Conservation (phyloP, 2,888 invertebrate species). For the Cyrtodaria siliqua region DNA sequence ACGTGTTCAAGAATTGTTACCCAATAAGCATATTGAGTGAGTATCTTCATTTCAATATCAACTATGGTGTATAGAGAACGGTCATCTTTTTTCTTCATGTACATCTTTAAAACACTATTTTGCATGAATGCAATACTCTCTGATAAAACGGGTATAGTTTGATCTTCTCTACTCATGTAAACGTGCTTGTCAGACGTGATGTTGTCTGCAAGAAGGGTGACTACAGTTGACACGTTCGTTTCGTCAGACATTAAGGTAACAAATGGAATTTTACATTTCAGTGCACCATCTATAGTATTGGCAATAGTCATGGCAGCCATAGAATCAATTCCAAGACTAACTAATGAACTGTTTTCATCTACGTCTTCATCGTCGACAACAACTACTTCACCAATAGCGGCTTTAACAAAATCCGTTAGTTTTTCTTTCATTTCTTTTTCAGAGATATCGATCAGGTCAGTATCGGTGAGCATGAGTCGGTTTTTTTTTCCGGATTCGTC, state of each 20-base stretch:
- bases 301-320: conserved; percentile 15
- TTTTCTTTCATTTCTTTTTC: not conserved
- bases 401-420: not conserved
- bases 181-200: not conserved
- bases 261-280: conserved; percentile 9
- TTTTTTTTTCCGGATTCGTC: too few relatives aligned
- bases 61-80: not conserved
- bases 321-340: conserved; percentile 8
- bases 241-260: not conserved
- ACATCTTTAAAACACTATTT: not conserved
- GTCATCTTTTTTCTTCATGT: not conserved
- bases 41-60: conserved; percentile 2
- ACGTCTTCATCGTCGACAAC: not conserved
- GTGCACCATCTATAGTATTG: conserved; percentile 4
- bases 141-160: not conserved
- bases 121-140: conserved; percentile 17
- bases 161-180: too few relatives aligned
- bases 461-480: too few relatives aligned
- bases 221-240: conserved; percentile 1
- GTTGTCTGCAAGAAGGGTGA: not conserved
- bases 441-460: too few relatives aligned
- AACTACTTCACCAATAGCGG: not conserved
- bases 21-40: conserved; percentile 3
- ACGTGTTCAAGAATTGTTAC: conserved; percentile 9
- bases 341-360: not conserved